Conservation (phyloP, 2,113 vertebrate genomes). For the Petrocephalus microphthalmus region DNA sequence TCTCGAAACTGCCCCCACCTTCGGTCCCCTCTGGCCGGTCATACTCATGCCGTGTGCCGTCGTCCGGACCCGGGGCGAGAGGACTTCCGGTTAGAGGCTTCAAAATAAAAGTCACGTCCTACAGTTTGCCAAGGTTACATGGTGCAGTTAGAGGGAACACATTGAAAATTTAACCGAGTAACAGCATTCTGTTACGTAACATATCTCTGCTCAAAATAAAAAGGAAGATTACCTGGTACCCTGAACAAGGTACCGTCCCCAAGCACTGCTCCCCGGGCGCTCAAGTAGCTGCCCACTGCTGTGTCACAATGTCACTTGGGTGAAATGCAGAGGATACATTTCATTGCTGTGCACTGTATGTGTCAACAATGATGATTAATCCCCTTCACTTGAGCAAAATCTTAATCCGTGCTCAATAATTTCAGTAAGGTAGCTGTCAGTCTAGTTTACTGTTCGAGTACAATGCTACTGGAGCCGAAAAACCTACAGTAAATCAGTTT, state of each 20-base stretch:
- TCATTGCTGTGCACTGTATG: too few relatives aligned
- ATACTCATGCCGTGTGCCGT: slow-evolving; percentile 29
- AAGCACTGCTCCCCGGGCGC: too few relatives aligned
- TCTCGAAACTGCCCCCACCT: slow-evolving; percentile 36
- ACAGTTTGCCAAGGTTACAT: background rate
- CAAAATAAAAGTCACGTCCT: background rate
- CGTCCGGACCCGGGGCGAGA: background rate
- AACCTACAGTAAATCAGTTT: background rate
- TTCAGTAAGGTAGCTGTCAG: background rate
- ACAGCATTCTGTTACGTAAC: background rate
- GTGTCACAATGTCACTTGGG: too few relatives aligned
- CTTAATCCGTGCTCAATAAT: background rate
- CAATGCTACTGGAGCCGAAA: background rate
- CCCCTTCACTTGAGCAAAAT: background rate
- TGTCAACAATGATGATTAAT: too few relatives aligned
- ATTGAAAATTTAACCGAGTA: background rate
- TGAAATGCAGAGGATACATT: too few relatives aligned
- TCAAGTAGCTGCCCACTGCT: too few relatives aligned
- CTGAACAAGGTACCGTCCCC: too few relatives aligned
- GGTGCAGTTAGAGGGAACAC: background rate
- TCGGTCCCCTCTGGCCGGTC: slow-evolving; percentile 29
- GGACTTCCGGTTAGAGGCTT: background rate
- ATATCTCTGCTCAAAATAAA: background rate
- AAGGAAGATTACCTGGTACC: too few relatives aligned
- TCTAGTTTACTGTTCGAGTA: background rate